Conservation (phyloP, 2,888 invertebrate genomes). For the Catotricha subobsoleta region DNA sequence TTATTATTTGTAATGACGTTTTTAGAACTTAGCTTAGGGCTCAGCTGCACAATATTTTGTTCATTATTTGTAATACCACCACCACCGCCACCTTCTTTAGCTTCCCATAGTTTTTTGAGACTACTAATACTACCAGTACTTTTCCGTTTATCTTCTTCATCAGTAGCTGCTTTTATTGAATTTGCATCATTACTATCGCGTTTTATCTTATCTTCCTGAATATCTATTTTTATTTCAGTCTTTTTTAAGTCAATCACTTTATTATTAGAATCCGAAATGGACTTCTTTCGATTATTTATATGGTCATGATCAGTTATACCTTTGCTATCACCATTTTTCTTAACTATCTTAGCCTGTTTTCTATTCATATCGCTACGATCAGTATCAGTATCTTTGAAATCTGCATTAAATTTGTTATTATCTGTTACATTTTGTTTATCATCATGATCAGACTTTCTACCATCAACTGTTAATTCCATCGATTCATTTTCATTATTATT, state of each 20-base stretch:
- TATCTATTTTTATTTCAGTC: slow-evolving; percentile 32
- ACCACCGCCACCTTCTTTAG: slow-evolving; percentile 39
- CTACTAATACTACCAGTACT: slow-evolving; percentile 87
- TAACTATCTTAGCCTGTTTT: background rate
- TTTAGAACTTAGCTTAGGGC: slow-evolving; percentile 43
- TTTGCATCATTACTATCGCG: slow-evolving; percentile 28
- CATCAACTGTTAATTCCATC: background rate
- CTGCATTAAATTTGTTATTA: slow-evolving; percentile 19
- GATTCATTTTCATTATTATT: slow-evolving; percentile 18
- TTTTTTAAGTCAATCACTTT: slow-evolving; percentile 20
- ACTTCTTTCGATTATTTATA: slow-evolving; percentile 10
- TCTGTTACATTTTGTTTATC: slow-evolving; percentile 13
- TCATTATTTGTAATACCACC: slow-evolving; percentile 12
- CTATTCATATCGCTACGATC: slow-evolving; percentile 10
- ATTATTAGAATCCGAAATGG: slow-evolving; percentile 5
- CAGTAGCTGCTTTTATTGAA: slow-evolving; percentile 23
- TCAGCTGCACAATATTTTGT: slow-evolving; percentile 36
- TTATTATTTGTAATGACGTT: slow-evolving; percentile 22
- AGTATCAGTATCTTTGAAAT: slow-evolving; percentile 13
- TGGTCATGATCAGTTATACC: background rate
- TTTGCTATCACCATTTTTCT: slow-evolving; percentile 6
- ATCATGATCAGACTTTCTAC: slow-evolving; percentile 9
- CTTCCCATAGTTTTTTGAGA: slow-evolving; percentile 83
- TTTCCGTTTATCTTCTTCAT: slow-evolving; percentile 67
- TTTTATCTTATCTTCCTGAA: slow-evolving; percentile 24